phyloP scores from a whole-genome alignment of 2,113 vertebrate genomes.

The Lichenostomus cassidix region DNA sequence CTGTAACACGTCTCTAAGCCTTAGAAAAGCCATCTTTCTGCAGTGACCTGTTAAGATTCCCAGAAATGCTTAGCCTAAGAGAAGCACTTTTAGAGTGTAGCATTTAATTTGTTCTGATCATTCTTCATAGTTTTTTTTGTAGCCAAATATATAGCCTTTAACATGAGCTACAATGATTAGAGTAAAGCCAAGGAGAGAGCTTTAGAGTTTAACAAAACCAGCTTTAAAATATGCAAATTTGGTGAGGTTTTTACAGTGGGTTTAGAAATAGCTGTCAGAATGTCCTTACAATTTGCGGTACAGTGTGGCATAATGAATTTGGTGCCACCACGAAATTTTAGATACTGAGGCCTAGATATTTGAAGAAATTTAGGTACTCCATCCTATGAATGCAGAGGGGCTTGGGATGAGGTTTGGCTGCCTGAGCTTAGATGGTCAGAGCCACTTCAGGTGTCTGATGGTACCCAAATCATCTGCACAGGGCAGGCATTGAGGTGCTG shows the following conservation, averaged over 20 bases:
- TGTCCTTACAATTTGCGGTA: neutral
- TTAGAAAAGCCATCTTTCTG: neutral
- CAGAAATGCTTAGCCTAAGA: neutral
- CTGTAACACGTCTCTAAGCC: neutral
- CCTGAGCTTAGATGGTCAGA: neutral
- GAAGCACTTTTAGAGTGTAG: accelerated
- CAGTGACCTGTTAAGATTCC: neutral
- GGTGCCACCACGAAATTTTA: neutral
- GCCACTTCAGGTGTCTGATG: neutral
- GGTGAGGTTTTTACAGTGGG: neutral
- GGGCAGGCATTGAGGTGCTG: accelerated
- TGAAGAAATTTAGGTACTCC: neutral
- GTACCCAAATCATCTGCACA: neutral
- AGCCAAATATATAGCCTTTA: neutral
- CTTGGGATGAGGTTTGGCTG: neutral
- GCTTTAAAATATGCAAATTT: neutral
- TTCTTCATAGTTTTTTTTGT: neutral
- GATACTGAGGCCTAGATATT: neutral
- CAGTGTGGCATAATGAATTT: neutral
- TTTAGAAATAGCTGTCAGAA: neutral
- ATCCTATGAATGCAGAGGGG: neutral
- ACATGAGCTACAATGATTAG: neutral
- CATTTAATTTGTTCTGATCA: neutral
- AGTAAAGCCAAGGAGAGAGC: neutral
- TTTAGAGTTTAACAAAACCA: neutral